Conservation (phyloP, 2,888 invertebrate genomes). For the Heliconius aoede region DNA sequence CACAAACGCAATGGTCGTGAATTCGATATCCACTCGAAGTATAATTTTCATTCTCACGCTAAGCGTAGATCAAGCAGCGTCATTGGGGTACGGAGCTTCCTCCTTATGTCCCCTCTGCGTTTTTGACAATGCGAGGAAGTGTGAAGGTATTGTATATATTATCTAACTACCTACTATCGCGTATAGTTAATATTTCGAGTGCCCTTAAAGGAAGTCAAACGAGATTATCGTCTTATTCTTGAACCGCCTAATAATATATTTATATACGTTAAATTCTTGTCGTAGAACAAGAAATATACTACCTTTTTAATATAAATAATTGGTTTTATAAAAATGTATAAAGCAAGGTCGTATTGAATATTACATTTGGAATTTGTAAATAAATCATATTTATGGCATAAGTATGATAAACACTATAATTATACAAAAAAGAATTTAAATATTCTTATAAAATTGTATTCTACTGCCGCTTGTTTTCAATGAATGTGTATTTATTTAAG, state of each 20-base stretch:
- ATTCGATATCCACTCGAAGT: background rate
- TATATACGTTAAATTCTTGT: background rate
- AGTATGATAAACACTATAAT: no score
- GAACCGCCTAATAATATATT: background rate
- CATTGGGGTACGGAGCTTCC: no score
- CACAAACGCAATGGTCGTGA: background rate
- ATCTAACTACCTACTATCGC: background rate
- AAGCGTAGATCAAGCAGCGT: no score
- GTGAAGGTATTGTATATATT: no score
- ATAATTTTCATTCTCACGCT: background rate
- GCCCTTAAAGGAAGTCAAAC: no score
- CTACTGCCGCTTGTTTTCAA: background rate
- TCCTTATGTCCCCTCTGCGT: no score
- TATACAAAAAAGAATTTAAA: background rate
- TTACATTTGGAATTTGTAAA: background rate
- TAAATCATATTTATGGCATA: background rate
- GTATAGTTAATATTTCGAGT: background rate
- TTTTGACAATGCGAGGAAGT: no score
- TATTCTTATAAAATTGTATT: background rate
- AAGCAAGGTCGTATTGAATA: background rate
- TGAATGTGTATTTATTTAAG: no score
- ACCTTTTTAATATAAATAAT: background rate
- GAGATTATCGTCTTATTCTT: no score
- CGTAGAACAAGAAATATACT: background rate
- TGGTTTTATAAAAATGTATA: background rate